Conservation (phyloP, 2,888 invertebrate genomes). For the Sympetrum striolatum region DNA sequence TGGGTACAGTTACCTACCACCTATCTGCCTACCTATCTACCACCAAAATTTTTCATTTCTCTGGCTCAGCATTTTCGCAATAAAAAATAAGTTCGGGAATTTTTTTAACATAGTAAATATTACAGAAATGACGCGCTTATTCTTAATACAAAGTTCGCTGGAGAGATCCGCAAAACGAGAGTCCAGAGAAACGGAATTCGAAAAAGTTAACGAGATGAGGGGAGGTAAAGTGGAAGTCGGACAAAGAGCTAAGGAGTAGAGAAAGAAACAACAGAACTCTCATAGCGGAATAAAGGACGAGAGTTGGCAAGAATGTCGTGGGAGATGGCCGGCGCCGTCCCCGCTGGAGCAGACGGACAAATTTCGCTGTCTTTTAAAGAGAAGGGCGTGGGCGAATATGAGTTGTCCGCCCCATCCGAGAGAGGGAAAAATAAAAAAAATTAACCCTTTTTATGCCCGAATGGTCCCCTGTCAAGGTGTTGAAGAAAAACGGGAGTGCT, state of each 20-base stretch:
- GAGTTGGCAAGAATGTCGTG: constrained; percentile 9
- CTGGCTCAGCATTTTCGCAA: too few relatives aligned
- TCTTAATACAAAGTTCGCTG: too few relatives aligned
- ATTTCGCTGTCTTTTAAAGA: constrained; percentile 19
- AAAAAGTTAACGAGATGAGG: background rate
- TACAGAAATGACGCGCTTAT: too few relatives aligned
- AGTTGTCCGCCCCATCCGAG: background rate
- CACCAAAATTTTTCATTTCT: too few relatives aligned
- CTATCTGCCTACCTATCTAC: too few relatives aligned
- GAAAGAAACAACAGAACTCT: background rate
- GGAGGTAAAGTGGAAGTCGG: background rate
- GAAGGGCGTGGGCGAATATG: background rate
- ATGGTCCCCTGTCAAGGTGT: background rate
- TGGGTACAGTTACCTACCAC: too few relatives aligned
- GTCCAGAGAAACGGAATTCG: too few relatives aligned
- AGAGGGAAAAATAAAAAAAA: background rate
- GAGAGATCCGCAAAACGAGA: too few relatives aligned
- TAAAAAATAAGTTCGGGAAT: too few relatives aligned
- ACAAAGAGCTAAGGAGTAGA: background rate
- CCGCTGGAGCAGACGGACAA: constrained; percentile 17
- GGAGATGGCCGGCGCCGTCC: background rate
- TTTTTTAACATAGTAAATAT: too few relatives aligned
- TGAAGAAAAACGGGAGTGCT: background rate
- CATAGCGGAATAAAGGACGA: background rate
- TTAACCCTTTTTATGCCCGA: background rate